Percentiles rank a stretch among this genome's conserved stretches.
These are phyloP conservation scores for Nasonovia ribisnigri DNA, from an alignment of 2,888 invertebrate genomes.

Conservation along the genomic window DNA sequence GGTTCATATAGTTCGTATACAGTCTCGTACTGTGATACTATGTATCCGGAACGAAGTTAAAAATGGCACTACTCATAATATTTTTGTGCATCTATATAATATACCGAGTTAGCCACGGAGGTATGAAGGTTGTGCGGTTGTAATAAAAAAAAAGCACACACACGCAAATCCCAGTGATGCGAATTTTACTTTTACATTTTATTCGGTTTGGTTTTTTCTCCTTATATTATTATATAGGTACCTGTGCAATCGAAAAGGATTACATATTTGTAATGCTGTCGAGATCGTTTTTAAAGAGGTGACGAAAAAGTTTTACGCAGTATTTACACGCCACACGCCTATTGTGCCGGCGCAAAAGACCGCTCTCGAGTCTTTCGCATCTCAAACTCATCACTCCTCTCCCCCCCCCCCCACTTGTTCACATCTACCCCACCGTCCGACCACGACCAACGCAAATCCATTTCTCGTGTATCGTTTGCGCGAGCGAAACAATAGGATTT, in stretches of 20 bases:
- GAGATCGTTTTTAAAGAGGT: neutral
- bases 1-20: neutral
- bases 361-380: neutral
- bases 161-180: neutral
- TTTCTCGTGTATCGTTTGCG: slow-evolving; percentile 18
- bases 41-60: neutral
- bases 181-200: neutral
- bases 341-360: neutral
- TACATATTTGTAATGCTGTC: slow-evolving; percentile 27
- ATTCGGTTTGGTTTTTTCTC: neutral
- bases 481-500: slow-evolving; percentile 29
- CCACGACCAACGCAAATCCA: neutral
- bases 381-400: neutral
- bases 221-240: neutral
- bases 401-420: neutral
- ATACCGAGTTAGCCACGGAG: neutral
- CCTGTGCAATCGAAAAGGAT: neutral
- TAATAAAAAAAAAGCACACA: neutral
- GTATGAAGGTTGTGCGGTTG: neutral
- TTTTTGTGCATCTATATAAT: too few species aligned
- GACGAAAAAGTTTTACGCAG: slow-evolving; percentile 4
- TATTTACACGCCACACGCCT: neutral
- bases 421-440: neutral
- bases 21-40: neutral
- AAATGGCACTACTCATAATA: neutral